phyloP scores from a whole-genome alignment of 2,888 invertebrate genomes.

The Drosophila acutilabella region DNA sequence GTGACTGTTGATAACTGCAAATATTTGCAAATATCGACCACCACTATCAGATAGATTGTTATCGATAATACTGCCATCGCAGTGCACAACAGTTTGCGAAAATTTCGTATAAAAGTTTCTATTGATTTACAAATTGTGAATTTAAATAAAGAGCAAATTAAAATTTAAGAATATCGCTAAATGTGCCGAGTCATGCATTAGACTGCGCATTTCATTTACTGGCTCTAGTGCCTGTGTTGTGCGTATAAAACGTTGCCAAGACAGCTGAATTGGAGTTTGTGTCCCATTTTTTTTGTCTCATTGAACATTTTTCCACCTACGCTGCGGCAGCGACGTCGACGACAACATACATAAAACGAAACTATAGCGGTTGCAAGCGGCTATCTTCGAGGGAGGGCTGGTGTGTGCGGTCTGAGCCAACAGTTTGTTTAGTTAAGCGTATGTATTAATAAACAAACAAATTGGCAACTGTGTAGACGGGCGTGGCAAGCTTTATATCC shows the following conservation, averaged over 20 bases:
- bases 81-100: slow-evolving; percentile 77
- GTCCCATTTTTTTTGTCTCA: slow-evolving; percentile 31
- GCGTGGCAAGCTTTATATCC: slow-evolving; percentile 55
- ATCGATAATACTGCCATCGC: slow-evolving; percentile 67
- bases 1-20: slow-evolving; percentile 7
- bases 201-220: slow-evolving; percentile 20
- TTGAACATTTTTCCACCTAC: slow-evolving; percentile 60
- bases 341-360: slow-evolving; percentile 35
- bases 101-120: slow-evolving; percentile 62
- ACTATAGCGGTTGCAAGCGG: slow-evolving; percentile 19
- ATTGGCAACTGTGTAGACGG: slow-evolving; percentile 39
- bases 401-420: slow-evolving; percentile 35
- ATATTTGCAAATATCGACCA: slow-evolving; percentile 33
- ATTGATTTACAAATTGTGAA: slow-evolving; percentile 58
- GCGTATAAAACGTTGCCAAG: slow-evolving; percentile 39
- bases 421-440: slow-evolving; percentile 56
- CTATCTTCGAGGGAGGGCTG: slow-evolving; percentile 8
- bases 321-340: slow-evolving; percentile 36
- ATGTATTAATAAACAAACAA: slow-evolving; percentile 66
- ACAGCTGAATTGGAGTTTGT: slow-evolving; percentile 36
- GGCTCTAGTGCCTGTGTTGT: slow-evolving; percentile 43
- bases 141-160: slow-evolving; percentile 28
- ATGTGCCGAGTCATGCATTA: slow-evolving; percentile 49
- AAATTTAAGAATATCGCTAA: slow-evolving; percentile 25
- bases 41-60: slow-evolving; percentile 29